Evolutionary conservation across 2,888 invertebrate genomes (phyloP).

Genomic region (Himalopsyche japonica): DNA sequence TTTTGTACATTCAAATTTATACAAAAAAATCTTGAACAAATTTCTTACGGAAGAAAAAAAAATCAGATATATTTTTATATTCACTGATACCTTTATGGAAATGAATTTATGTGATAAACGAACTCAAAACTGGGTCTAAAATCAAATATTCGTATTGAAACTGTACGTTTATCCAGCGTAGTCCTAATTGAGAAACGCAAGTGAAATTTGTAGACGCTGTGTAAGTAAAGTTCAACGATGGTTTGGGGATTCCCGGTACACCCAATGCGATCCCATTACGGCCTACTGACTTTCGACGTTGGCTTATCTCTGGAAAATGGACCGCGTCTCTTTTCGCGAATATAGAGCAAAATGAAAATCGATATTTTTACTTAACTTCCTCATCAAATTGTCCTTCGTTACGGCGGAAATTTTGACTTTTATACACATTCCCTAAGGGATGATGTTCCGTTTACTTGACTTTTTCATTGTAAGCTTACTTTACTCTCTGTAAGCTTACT

Average conservation of each 20-base stretch:
- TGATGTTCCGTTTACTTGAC: background rate
- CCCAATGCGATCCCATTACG: background rate
- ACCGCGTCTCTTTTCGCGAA: background rate
- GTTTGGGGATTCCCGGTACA: background rate
- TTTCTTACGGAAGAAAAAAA: too few relatives aligned
- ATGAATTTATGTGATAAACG: too few relatives aligned
- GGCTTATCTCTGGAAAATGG: background rate
- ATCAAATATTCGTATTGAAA: too few relatives aligned
- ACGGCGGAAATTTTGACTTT: background rate
- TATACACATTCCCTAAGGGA: background rate
- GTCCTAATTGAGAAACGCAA: too few relatives aligned
- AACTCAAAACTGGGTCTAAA: too few relatives aligned
- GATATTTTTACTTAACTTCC: background rate
- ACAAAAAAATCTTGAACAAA: too few relatives aligned
- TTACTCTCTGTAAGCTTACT: background rate
- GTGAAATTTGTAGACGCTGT: too few relatives aligned
- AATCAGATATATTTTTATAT: too few relatives aligned
- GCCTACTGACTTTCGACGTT: background rate
- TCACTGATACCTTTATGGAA: too few relatives aligned
- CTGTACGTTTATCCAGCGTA: too few relatives aligned
- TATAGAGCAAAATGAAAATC: background rate
- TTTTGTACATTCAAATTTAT: too few relatives aligned
- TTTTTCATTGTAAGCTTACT: background rate
- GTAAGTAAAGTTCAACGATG: background rate
- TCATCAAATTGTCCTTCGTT: background rate